Evolutionary conservation across 2,888 invertebrate species (phyloP), one percentile per base, ranked within the genome.

Genomic region (Nomada flava): DNA sequence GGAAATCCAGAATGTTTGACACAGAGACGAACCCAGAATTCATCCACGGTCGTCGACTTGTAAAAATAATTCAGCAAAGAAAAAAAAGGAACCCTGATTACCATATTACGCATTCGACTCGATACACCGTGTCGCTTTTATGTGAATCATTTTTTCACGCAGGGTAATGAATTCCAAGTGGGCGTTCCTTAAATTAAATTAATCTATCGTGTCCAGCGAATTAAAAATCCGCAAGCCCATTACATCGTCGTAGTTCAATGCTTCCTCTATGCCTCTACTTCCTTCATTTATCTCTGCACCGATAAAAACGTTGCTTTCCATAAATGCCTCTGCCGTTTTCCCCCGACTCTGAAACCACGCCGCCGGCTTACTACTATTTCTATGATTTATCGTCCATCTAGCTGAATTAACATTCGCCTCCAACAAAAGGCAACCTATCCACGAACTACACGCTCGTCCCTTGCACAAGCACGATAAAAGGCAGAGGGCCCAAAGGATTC

Each of bases 401-500:
- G 15, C 15, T 11, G 47, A 47, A 47, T 57, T 57, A 60, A 70
- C 76, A 71, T 71, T 60, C 55, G 26, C 50, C 29, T 47, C 13
- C 23, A 47, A 69, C 72, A 59, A 47, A 36, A 20, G 47, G 47
- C 23, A n/a, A 50, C 62, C n/a, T 23, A 47, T 53, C 50, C 18
- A 13, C 52, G 73, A 29, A 63, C 36, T 15, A 62, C 11, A 18
- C n/a, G n/a, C n/a, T 29, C 50, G 52, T 64, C 60, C 20, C 9
- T 62, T 50, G 26, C 36, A 18, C 42, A 26, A 29, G 52, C 64
- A 23, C 36, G 47, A 55, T 10, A 59, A 72, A 47, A 59, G 57
- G n/a, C 53, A 10, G 10, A 72, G 23, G 53, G 70, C 53, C 67
- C 15, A 20, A 55, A 44, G 60, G 79, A 57, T 59, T 59, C 52